These are phyloP conservation scores for Amblyjoppa proteus DNA, from an alignment of 2,888 invertebrate species.

Conservation along the genomic window DNA sequence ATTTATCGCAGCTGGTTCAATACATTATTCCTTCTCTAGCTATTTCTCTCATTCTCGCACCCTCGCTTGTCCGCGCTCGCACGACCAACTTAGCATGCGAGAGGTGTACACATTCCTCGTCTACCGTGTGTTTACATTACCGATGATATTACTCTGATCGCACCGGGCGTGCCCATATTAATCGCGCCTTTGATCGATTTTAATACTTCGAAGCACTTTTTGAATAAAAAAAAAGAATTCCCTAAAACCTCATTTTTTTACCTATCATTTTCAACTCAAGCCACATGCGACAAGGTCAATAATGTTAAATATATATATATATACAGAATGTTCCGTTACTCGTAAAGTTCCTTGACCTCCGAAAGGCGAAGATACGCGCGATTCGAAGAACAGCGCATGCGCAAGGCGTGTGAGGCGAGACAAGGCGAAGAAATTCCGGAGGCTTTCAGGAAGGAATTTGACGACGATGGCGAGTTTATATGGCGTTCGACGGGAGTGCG, in stretches of 20 bases:
- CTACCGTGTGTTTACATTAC: conserved; percentile 1
- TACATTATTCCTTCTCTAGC: conserved; percentile 35
- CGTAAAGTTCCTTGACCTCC: conserved; percentile 26
- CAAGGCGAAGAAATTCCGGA: conserved; percentile 21
- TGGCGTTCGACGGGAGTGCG: conserved; percentile 18
- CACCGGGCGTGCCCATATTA: background rate
- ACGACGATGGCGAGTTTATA: conserved; percentile 14
- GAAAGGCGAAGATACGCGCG: conserved; percentile 14
- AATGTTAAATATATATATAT: background rate
- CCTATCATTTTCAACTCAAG: background rate
- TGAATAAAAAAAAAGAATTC: too few species aligned
- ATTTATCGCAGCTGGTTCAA: conserved; percentile 72
- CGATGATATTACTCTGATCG: background rate
- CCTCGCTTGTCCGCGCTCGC: background rate
- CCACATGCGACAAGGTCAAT: background rate
- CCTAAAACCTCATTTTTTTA: too few species aligned
- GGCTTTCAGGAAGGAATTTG: conserved; percentile 25
- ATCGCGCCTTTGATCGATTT: background rate
- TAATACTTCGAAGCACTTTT: background rate
- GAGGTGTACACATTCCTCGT: conserved; percentile 8
- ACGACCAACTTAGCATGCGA: conserved; percentile 13
- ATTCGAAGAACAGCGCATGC: conserved; percentile 23
- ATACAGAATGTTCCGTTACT: conserved; percentile 26
- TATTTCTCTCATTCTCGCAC: conserved; percentile 51
- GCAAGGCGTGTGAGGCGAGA: background rate